These are phyloP conservation scores for Macheiramphus alcinus DNA, from an alignment of 2,113 vertebrate species.

Conservation along the genomic window DNA sequence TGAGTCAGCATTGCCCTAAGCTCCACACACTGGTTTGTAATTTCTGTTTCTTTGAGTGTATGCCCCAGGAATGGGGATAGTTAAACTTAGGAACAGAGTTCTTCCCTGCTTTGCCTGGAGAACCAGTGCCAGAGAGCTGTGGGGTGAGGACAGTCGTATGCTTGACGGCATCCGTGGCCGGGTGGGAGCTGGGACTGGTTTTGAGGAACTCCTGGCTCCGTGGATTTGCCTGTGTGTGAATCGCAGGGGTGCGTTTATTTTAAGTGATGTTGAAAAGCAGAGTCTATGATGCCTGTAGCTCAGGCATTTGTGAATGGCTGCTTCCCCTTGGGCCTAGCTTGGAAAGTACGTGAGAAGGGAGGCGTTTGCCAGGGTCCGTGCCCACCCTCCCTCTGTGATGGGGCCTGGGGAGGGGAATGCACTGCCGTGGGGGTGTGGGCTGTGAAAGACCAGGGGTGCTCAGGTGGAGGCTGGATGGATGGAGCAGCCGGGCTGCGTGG, in stretches of 20 bases:
- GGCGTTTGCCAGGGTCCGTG: not conserved
- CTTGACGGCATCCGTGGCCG: not conserved
- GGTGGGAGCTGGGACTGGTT: not conserved
- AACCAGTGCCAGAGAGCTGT: not conserved
- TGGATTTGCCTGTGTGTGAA: not conserved
- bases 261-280: not conserved
- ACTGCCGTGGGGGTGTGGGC: accelerated
- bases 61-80: not conserved
- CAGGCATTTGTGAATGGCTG: not conserved
- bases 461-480: not conserved
- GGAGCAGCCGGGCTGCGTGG: not conserved
- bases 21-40: accelerated
- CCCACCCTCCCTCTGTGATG: not conserved
- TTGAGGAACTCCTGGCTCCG: not conserved
- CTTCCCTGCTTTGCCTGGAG: not conserved
- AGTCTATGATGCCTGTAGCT: not conserved
- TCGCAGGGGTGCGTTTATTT: not conserved
- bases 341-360: not conserved
- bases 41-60: not conserved
- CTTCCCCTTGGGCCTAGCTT: not conserved
- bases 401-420: not conserved
- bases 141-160: not conserved
- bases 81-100: not conserved
- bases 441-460: not conserved
- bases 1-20: not conserved